Conservation (phyloP, 30 jellyfish, hydroid and myxozoan species). For the Chrysaora quinquecirrha region DNA sequence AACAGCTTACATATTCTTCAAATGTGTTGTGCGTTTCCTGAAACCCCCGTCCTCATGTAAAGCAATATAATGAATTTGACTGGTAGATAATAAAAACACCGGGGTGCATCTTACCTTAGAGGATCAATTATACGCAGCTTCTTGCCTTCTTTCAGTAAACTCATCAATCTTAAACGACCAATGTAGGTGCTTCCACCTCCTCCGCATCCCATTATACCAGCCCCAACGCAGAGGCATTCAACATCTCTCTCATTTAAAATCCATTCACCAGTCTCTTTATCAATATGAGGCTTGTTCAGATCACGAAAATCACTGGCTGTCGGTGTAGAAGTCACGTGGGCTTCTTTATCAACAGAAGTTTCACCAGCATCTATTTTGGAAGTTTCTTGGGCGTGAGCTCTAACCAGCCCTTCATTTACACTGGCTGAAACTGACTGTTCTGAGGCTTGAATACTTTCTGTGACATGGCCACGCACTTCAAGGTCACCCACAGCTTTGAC, state of each 20-base stretch:
- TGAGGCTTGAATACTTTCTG: no score
- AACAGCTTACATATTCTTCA: no score
- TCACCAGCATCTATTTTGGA: neutral
- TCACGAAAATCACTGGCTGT: neutral
- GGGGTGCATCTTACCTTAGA: slow-evolving; percentile 56
- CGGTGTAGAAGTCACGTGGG: neutral
- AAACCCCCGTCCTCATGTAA: no score
- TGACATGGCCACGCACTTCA: neutral
- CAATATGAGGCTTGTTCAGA: neutral
- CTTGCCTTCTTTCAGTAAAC: slow-evolving; percentile 39
- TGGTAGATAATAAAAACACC: no score
- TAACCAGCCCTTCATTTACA: neutral
- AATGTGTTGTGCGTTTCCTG: no score
- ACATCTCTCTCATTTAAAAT: slow-evolving; percentile 49
- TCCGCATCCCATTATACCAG: slow-evolving; percentile 80
- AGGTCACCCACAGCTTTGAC: slow-evolving; percentile 76
- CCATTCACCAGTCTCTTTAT: slow-evolving; percentile 71
- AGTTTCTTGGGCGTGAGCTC: neutral
- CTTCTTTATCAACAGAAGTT: neutral
- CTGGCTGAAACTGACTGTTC: neutral
- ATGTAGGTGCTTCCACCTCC: slow-evolving; percentile 87
- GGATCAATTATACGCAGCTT: slow-evolving; percentile 51
- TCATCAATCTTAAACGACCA: slow-evolving; percentile 39
- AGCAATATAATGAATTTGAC: no score
- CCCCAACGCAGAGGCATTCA: slow-evolving; percentile 68